Base-by-base conservation (phyloP, 1,140 invertebrate species). In the Pseudomyrmex concolor region DNA sequence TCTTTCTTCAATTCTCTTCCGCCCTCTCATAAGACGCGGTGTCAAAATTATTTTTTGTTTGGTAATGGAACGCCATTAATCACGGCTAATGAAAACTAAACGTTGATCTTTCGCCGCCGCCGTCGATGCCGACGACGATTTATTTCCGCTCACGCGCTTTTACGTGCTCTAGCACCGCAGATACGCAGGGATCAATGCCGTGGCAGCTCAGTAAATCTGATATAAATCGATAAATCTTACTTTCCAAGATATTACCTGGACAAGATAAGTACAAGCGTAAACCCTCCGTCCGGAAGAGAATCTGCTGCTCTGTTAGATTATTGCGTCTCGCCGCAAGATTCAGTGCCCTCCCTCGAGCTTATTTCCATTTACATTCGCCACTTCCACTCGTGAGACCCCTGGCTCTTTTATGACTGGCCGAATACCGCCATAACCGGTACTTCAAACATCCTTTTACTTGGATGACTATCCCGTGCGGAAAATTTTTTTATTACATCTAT, bases 351-450 rank as follows among this genome's bases (percentile, higher is more conserved):
- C 45, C 34, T 81, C 76, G 19, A 81, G 77, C 77, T 72, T 84
- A 82, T 84, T 83, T 83, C 82, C 73, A 83, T 83, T 83, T 83
- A 77, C 73, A 77, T 83, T 62, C 57, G 2, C 63, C 51, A 55
- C 62, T 74, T 62, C 59, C n/a, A 57, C 54, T 54, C 54, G 25
- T 17, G 50, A 45, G 19, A 64, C 54, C 66, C 17, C 17, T 64
- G 25, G 5, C 34, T 34, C 67, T 70, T 59, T 73, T 54, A 80
- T 25, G 64, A 84, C 64, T 64, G 64, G 54, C 43, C 72, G 73
- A 64, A 45, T 66, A 66, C 62, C 45, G 51, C 74, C 62, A 64
- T 83, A 83, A 83, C 81, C 76, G 43, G 81, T 67, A 25, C 22
- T 77, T 64, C 55, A 50, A 72, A 82, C 68, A 57, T 72, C 43